phyloP scores from a whole-genome alignment of 2,797 vertebrate species.

The Rhodeus uyekii region DNA sequence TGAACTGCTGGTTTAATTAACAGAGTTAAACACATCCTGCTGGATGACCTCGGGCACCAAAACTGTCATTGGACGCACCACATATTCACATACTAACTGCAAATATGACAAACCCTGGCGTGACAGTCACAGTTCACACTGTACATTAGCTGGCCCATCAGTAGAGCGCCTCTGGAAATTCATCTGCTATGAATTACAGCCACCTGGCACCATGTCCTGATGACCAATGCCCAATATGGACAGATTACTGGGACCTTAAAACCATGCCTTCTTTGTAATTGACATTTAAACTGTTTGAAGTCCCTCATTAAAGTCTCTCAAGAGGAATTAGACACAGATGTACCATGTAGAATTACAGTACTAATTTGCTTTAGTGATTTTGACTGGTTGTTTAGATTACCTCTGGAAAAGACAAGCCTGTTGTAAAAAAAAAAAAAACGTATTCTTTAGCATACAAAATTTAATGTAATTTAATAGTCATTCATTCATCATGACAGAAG shows the following conservation, averaged over 20 bases:
- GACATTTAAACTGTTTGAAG: constrained; percentile 90
- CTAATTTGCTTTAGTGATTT: constrained; percentile 46
- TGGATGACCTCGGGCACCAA: constrained; percentile 47
- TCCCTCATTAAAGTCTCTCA: constrained; percentile 84
- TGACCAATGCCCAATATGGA: constrained; percentile 84
- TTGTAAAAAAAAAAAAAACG: too few relatives aligned
- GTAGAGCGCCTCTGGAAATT: constrained; percentile 88
- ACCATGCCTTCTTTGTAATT: constrained; percentile 83
- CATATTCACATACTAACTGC: constrained; percentile 47
- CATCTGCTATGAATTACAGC: constrained; percentile 91
- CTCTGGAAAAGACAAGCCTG: background rate
- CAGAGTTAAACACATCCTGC: constrained; percentile 48
- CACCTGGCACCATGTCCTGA: constrained; percentile 88
- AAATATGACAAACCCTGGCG: constrained; percentile 59
- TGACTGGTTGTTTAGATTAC: constrained; percentile 1
- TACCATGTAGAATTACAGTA: constrained; percentile 73
- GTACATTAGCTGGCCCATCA: constrained; percentile 84
- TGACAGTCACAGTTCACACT: constrained; percentile 84
- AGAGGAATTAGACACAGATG: constrained; percentile 88
- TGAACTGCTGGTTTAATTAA: constrained; percentile 56
- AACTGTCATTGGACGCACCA: constrained; percentile 49
- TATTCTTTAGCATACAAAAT: background rate
- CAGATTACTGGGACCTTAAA: constrained; percentile 87
- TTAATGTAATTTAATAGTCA: background rate
- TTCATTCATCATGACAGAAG: background rate